Evolutionary conservation across 2,888 invertebrate genomes (phyloP), one percentile per base, ranked within the genome.

Genomic region (Yponomeuta plumbellus): DNA sequence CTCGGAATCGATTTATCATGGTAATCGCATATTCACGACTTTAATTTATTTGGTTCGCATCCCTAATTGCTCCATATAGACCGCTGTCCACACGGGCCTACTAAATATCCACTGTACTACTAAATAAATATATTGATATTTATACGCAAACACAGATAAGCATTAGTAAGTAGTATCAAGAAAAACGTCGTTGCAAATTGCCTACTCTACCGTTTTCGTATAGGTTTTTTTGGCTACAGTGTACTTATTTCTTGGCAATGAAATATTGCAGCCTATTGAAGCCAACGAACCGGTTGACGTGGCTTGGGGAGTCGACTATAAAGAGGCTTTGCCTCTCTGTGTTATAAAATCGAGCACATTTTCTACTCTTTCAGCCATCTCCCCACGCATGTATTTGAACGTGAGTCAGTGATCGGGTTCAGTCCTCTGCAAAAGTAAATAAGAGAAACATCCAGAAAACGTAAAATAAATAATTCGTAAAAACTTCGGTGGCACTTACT

Each of bases 201-300:
- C 34, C 34, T 34, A 34, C 17, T 5, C 17, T 17, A 52, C 13
- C 17, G 13, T 4, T 17, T 17, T 17, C 44, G 17, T 52, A 17
- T 17, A 17, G 44, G 44, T 52, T 52, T 17, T n/a, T 52, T 52
- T 8, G 44, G 17, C 17, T 17, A 2, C 44, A 52, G 44, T 52
- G 17, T 17, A 17, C 17, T 52, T 52, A 13, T 52, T 17, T 52
- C 44, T 52, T 52, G 17, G 44, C 44, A 52, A 44, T 63, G 63
- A 63, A 63, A 63, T 63, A 63, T 63, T 40, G 63, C 21, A 63
- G 22, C 44, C 40, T 63, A 63, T 63, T 63, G 63, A 63, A 22
- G 44, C 44, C 20, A 44, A 44, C 63, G 44, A 63, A 44, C 20
- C 44, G 44, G 40, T 26, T 20, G 63, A 21, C 44, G 17, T 20